These are phyloP conservation scores for Adelosebastes latens DNA, from an alignment of 2,797 vertebrate genomes.

Conservation along the genomic window DNA sequence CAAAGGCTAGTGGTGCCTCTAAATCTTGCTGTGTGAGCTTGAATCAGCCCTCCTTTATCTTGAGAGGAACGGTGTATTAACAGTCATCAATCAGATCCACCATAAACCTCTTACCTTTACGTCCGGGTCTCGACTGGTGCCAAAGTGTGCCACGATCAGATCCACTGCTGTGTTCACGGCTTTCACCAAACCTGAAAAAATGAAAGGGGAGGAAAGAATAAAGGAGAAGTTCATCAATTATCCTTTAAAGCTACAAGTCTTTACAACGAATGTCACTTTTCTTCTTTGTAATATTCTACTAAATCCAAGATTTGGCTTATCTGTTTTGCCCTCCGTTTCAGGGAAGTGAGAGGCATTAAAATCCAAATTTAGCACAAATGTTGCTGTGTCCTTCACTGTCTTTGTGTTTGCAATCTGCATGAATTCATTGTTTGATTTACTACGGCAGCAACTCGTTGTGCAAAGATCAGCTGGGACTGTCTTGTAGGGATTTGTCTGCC, in stretches of 20 bases:
- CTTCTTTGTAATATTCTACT: not conserved
- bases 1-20: not conserved
- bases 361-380: not conserved
- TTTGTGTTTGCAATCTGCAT: not conserved
- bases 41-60: not conserved
- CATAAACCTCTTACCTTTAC: constrained; percentile 86
- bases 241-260: not conserved
- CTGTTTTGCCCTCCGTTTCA: not conserved
- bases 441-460: not conserved
- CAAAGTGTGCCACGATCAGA: constrained; percentile 96
- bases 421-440: not conserved
- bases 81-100: not conserved
- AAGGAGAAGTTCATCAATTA: not conserved
- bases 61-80: not conserved
- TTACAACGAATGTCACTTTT: not conserved
- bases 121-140: constrained; percentile 93
- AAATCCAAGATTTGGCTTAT: not conserved
- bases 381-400: not conserved
- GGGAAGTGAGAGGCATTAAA: not conserved
- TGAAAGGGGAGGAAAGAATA: not conserved
- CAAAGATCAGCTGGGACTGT: not conserved
- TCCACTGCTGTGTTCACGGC: constrained; percentile 96
- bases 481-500: not conserved
- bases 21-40: not conserved
- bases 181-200: constrained; percentile 88